Evolutionary conservation across 1,140 invertebrate species (phyloP), one percentile per base, ranked within the genome.

Genomic region (Aphidius ervi): DNA sequence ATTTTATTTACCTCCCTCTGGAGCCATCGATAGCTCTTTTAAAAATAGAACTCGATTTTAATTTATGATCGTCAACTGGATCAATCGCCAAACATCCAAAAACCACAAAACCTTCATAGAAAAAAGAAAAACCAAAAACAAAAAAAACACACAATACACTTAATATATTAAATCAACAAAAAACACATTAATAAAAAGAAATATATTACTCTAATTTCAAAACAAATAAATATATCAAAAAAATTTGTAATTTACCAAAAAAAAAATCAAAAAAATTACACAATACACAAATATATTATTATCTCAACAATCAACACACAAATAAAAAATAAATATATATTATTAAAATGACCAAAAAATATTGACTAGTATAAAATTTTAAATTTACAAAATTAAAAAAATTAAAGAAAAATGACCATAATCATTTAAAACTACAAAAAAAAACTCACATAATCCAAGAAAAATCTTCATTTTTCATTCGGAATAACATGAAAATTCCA

Each of bases 21-120:
- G 39, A 41, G 6, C 77, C 77, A 64, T 79, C 77, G 67, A 78
- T 77, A 47, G 74, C 75, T 67, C 76, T 72, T 64, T 76, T 73
- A 57, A 71, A 68, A 61, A 75, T 68, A 56, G 69, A 69, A 56
- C 72, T 78, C 58, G 68, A 71, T 65, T 66, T 69, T 50, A 68
- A 68, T 64, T 70, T 64, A 61, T 70, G 72, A 57, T 72, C 68
- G 8, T 42, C 16, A 0, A 39, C 10, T 8, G 52, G 52, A 42
- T 54, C 52, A 68, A 70, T 71, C 67, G 72, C 63, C 64, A 75
- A 64, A 74, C 63, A 72, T 74, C 50, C 4, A 56, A 46, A 61
- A 41, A 52, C 53, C 62, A 37, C 31, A 62, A 31, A 60, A 10
- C 60, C 45, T 23, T 46, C 40, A 8, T 58, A 41, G 20, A 43